A percentile compares a stretch with the other conserved stretches of the same genome.
Conservation (phyloP, 37 sponge, comb jelly and placozoan genomes). For the Beroe forskalii region DNA sequence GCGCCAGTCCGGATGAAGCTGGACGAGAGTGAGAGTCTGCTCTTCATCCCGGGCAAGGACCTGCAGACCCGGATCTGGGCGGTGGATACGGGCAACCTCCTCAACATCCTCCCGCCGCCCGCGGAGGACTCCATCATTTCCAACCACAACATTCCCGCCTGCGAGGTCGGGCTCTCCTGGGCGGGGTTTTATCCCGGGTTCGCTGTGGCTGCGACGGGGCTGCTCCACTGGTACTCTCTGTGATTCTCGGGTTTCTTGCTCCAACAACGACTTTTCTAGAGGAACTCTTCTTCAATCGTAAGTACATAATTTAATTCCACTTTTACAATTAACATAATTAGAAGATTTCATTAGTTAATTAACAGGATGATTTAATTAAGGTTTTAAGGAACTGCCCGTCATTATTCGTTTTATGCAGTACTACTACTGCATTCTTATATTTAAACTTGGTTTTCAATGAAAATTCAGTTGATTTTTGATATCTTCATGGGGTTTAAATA, state of each 20-base stretch:
- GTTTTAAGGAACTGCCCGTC: too few species aligned
- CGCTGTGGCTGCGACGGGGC: conserved; percentile 27
- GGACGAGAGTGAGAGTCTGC: conserved; percentile 46
- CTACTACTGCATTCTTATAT: too few species aligned
- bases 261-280: too few species aligned
- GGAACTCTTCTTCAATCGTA: too few species aligned
- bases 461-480: too few species aligned
- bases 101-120: neutral
- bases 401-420: too few species aligned
- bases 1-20: neutral
- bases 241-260: neutral
- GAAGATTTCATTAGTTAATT: too few species aligned
- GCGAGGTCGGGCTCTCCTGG: conserved; percentile 37
- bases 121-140: conserved; percentile 2
- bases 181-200: conserved; percentile 38
- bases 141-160: conserved; percentile 42
- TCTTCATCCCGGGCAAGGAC: conserved; percentile 19
- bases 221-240: conserved; percentile 33
- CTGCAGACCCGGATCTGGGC: conserved; percentile 53
- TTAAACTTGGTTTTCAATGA: too few species aligned
- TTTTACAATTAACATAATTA: too few species aligned
- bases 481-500: too few species aligned
- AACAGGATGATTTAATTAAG: too few species aligned
- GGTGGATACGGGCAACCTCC: neutral
- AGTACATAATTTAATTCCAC: too few species aligned